Conservation (phyloP, 2,888 invertebrate species). For the Drosophila tanythrix region DNA sequence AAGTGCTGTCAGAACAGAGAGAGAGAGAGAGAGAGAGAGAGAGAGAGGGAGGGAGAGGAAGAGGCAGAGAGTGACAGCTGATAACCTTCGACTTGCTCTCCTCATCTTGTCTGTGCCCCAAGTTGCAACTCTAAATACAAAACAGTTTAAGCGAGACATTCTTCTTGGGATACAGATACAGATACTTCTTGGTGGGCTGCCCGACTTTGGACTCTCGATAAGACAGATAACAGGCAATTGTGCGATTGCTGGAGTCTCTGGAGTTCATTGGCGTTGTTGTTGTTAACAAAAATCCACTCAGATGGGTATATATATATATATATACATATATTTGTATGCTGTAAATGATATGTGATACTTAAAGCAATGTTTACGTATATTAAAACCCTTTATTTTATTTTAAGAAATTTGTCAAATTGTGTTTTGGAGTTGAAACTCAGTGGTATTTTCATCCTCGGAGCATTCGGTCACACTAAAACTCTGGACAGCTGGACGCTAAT, state of each 20-base stretch:
- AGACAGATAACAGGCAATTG: constrained; percentile 28
- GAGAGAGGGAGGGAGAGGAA: background rate
- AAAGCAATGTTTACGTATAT: background rate
- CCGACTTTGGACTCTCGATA: constrained; percentile 10
- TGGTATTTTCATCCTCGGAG: no score
- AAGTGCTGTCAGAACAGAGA: constrained; percentile 19
- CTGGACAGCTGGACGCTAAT: no score
- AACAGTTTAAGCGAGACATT: constrained; percentile 7
- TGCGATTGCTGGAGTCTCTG: constrained; percentile 8
- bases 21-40: background rate
- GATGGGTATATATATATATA: background rate
- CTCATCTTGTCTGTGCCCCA: constrained; percentile 2
- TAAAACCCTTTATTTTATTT: background rate
- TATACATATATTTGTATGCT: background rate
- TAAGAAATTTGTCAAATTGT: background rate
- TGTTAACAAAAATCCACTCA: constrained; percentile 10
- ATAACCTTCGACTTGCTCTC: constrained; percentile 40
- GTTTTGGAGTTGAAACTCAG: background rate
- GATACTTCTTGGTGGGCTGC: constrained; percentile 46
- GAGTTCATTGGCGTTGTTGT: constrained; percentile 42
- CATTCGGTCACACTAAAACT: no score
- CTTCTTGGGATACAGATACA: background rate
- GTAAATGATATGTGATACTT: constrained; percentile 1
- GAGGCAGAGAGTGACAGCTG: constrained; percentile 23
- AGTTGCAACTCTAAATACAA: constrained; percentile 20